Evolutionary conservation across 2,113 vertebrate genomes (phyloP), one percentile per base, ranked within the genome.

Genomic region (Argyrosomus japonicus): DNA sequence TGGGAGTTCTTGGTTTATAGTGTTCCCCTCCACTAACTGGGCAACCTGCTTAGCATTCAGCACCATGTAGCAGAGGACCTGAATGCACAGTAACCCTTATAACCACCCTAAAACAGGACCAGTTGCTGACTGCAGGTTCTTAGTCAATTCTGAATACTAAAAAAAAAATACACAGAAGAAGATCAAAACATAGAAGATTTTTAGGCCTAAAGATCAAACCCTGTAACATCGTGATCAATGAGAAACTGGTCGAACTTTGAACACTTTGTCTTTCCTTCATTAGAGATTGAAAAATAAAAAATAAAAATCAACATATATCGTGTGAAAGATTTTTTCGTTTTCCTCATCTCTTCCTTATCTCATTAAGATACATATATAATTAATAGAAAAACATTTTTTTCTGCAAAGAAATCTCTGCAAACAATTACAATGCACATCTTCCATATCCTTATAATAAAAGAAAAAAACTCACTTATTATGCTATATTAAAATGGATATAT

Each of bases 1-100:
- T 71, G 12, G 19, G 32, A 68, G n/a, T 18, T 32, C 40, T 56
- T 53, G 63, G 18, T 75, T 18, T 12, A 4, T 21, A 18, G 40
- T 27, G 18, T 2, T 61, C 6, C 5, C 15, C 62, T 69, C 25
- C n/a, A 72, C 27, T 53, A 27, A 75, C 58, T 61, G 75, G 50
- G 63, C 27, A 17, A 74, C 36, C 75, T 83, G 70, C 79, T 89
- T 88, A 82, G 77, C 47, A 89, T 86, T 80, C 85, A 88, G 81
- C 83, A 87, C 69, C 85, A 88, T 68, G 81, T 61, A 45, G 76
- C 57, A 79, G 70, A 67, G 32, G 56, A 67, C n/a, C 11, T 86
- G 58, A 87, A 23, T 68, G 76, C 43, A 81, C 47, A 70, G 60
- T 60, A 72, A 48, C 48, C 45, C 10, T 32, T 21, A 29, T 29